Conservation (phyloP, 35 echinoderm and acorn worm genomes). For the Eucidaris tribuloides region DNA sequence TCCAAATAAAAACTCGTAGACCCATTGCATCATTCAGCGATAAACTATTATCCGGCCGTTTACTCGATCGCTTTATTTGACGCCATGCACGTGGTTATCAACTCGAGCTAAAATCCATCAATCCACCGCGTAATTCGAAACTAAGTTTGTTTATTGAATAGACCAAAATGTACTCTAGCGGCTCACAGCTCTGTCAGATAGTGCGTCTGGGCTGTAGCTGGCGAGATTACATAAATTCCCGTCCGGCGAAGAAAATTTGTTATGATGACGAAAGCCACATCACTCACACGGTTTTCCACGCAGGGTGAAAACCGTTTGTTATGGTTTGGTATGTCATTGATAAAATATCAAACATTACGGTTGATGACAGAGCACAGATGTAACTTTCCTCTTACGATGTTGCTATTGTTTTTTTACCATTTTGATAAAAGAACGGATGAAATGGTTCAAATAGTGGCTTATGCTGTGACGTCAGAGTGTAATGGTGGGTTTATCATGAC, state of each 20-base stretch:
- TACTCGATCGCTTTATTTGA: background rate
- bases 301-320: background rate
- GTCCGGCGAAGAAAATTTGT: background rate
- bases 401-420: too few relatives aligned
- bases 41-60: background rate
- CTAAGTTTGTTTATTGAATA: conserved; percentile 19
- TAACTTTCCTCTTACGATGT: too few relatives aligned
- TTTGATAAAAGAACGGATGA: too few relatives aligned
- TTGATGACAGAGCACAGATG: too few relatives aligned
- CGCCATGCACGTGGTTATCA: background rate
- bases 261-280: background rate
- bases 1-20: conserved; percentile 15
- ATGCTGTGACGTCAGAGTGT: too few relatives aligned
- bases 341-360: background rate
- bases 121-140: background rate
- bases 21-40: conserved; percentile 12
- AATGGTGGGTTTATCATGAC: too few relatives aligned
- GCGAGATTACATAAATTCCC: background rate
- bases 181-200: background rate
- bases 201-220: background rate
- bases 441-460: too few relatives aligned
- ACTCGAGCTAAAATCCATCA: background rate
- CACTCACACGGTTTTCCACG: background rate
- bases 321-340: background rate
- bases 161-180: background rate